Base-by-base conservation (phyloP, 2,113 vertebrate genomes). In the Amblyopsis rosae region DNA sequence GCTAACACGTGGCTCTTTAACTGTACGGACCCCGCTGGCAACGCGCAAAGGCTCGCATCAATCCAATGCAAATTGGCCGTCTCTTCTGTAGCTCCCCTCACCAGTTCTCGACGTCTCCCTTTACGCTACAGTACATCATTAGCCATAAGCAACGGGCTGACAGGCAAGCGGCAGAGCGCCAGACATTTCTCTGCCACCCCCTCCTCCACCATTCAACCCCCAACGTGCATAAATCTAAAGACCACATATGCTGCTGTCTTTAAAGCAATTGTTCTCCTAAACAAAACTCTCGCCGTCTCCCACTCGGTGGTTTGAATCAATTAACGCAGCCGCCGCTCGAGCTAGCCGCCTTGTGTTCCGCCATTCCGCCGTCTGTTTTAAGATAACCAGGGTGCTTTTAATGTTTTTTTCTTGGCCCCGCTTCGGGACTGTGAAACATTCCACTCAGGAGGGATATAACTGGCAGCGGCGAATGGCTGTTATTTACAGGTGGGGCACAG, bases 81-180 rank as follows among this genome's bases (percentile, higher is more conserved):
- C 78, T 58, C 58, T 53, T 54, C 78, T 59, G 35, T 79, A 79
- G 80, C 80, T 75, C 61, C 55, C 56, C 73, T 41, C 53, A 15
- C 35, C 48, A 11, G 16, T 13, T 17, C 70, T 76, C 72, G 70
- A 26, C 49, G 54, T 35, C 45, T 55, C 63, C 33, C 76, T 49
- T 59, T 83, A 79, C 83, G 79, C 62, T 26, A 26, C 26, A 59
- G 74, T 76, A 73, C 75, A 91, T 92, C 86, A 91, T 83, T 83
- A 83, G 80, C 84, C 76, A 82, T 85, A 84, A 89, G 83, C 83
- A 87, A 83, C 71, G 75, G 81, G 79, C 84, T 90, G 88, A 92
- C 84, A 86, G 79, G 70, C 58, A 58, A 59, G 69, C 60, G 84
- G 84, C 81, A 82, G 72, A 41, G 46, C 3, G 80, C 76, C 84